Conservation (phyloP, 37 sponge, comb jelly and placozoan genomes). For the Halisarca cf. caerulea region DNA sequence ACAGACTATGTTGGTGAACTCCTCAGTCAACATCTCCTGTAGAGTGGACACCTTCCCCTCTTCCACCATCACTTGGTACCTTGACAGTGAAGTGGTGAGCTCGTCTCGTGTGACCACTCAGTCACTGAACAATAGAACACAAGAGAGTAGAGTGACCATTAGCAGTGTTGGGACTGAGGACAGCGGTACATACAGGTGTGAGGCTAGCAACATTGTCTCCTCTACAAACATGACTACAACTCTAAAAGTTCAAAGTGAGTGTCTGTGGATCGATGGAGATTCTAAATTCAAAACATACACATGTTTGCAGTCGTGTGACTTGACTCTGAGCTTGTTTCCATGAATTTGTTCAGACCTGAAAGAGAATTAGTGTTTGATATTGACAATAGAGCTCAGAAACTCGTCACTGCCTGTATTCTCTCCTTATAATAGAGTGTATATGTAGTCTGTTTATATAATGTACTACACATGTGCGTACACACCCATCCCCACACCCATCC, state of each 20-base stretch:
- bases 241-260: slow-evolving; percentile 10
- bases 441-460: no score
- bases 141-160: slow-evolving; percentile 10
- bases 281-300: no score
- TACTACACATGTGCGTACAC: no score
- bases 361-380: no score
- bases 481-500: no score
- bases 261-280: not conserved
- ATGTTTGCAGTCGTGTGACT: no score
- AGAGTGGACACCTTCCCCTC: slow-evolving; percentile 39
- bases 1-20: not conserved
- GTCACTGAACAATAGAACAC: not conserved
- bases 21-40: slow-evolving; percentile 36
- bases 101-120: not conserved
- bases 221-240: not conserved
- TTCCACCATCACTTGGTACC: slow-evolving; percentile 55
- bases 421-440: no score
- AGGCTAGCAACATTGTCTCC: not conserved
- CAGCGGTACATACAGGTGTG: slow-evolving; percentile 13
- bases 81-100: not conserved
- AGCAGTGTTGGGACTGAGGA: not conserved
- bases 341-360: no score
- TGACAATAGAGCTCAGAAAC: no score
- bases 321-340: no score
- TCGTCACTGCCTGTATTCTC: no score